These are phyloP conservation scores for Craniophora ligustri DNA, from an alignment of 2,888 invertebrate species.

Conservation along the genomic window DNA sequence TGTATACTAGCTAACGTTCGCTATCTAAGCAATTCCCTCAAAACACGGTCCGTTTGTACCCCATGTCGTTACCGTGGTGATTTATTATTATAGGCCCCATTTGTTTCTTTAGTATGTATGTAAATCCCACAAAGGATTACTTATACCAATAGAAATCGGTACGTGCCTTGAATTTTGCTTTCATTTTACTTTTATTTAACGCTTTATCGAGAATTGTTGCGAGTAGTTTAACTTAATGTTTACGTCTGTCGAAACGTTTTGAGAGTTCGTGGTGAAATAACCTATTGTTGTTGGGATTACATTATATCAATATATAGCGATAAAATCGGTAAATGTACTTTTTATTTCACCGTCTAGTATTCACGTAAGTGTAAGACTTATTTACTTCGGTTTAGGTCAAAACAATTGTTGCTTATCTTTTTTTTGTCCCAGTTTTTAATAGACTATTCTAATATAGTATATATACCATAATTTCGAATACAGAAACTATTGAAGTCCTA, in stretches of 20 bases:
- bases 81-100: slow-evolving; percentile 71
- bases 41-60: slow-evolving; percentile 66
- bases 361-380: too few species aligned
- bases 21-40: slow-evolving; percentile 61
- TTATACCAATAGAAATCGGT: slow-evolving; percentile 58
- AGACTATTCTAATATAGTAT: too few species aligned
- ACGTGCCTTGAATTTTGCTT: slow-evolving; percentile 50
- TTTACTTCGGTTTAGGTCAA: too few species aligned
- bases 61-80: slow-evolving; percentile 66
- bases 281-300: background rate
- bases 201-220: slow-evolving; percentile 14
- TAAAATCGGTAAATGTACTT: too few species aligned
- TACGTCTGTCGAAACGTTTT: background rate
- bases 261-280: background rate
- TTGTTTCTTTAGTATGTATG: slow-evolving; percentile 62
- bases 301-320: too few species aligned
- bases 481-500: too few species aligned
- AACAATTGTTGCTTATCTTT: too few species aligned
- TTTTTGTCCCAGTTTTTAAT: too few species aligned
- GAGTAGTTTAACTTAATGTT: background rate
- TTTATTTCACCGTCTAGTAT: too few species aligned
- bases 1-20: slow-evolving; percentile 32
- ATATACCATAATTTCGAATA: too few species aligned
- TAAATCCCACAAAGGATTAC: slow-evolving; percentile 61
- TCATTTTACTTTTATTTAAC: slow-evolving; percentile 24